Evolutionary conservation across 2,888 invertebrate genomes (phyloP).

Genomic region (Mactromeris polynyma): DNA sequence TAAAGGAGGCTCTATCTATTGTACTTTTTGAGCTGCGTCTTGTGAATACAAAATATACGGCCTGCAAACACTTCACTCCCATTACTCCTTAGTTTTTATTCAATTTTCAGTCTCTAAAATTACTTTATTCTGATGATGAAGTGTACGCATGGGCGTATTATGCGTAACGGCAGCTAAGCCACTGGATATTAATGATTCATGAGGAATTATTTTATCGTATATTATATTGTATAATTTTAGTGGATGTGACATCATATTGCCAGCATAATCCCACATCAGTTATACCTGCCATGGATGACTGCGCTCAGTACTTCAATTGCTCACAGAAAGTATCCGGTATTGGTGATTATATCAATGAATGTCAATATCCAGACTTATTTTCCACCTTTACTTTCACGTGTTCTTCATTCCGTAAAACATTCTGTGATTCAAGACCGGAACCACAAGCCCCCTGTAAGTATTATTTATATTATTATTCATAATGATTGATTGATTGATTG

Average conservation of each 20-base stretch:
- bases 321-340: slow-evolving; percentile 35
- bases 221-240: slow-evolving; percentile 33
- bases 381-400: slow-evolving; percentile 61
- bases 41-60: too few relatives aligned
- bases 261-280: slow-evolving; percentile 56
- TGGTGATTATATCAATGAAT: slow-evolving; percentile 57
- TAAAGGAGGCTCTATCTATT: too few relatives aligned
- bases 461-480: not conserved
- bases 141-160: too few relatives aligned
- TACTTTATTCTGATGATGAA: too few relatives aligned
- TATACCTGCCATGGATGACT: slow-evolving; percentile 66
- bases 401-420: slow-evolving; percentile 51
- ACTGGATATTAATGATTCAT: not conserved
- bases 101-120: too few relatives aligned
- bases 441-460: slow-evolving; percentile 75
- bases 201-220: not conserved
- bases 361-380: slow-evolving; percentile 71
- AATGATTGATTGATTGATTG: too few relatives aligned
- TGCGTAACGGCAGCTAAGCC: too few relatives aligned
- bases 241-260: slow-evolving; percentile 67
- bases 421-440: slow-evolving; percentile 68
- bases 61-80: too few relatives aligned
- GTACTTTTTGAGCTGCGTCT: too few relatives aligned
- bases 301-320: slow-evolving; percentile 74
- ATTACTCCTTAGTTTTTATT: too few relatives aligned